Evolutionary conservation across 2,888 invertebrate species (phyloP), one percentile per base, ranked within the genome.

Genomic region (Cheilosia impressa): DNA sequence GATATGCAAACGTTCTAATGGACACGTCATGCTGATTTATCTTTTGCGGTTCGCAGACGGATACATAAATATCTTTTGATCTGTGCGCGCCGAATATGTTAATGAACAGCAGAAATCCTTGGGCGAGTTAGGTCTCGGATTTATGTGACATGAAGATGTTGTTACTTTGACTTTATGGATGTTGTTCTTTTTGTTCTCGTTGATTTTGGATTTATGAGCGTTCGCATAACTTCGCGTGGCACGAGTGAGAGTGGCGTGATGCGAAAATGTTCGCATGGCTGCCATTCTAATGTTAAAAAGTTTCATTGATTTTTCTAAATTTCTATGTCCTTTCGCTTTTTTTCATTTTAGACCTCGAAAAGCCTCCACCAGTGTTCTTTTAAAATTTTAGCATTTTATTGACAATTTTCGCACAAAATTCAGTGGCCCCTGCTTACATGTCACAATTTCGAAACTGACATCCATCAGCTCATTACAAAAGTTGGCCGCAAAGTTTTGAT

Each of bases 11-110:
- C 69, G 38, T 75, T 78, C 65, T 84, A 75, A 79, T 81, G 81
- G 65, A 69, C 53, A 75, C 58, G 79, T 79, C 69, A 71, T 45
- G 47, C 53, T 84, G 73, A 84, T 84, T 84, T 84, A 84, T 84
- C 58, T 75, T 75, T 75, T 47, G 69, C 65, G 34, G 69, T 47
- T 75, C 69, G 53, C 65, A 84, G 75, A 84, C 84, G 69, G 34
- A 45, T 53, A 55, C 65, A 79, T 62, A 79, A 69, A 75, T 66
- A 65, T 79, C 75, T 79, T 84, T 84, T 84, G 75, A 84, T 84
- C 84, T 71, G 62, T 58, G 69, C 24, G 53, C 47, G 50, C 41
- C 50, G 52, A 72, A 45, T 55, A 83, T 78, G 50, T 72, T 69
- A 84, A 84, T 84, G 75, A 84, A 79, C 65, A 71, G 63, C 69